These are phyloP conservation scores for Eleutherodactylus coqui DNA, from an alignment of 2,797 vertebrate genomes.

Conservation along the genomic window DNA sequence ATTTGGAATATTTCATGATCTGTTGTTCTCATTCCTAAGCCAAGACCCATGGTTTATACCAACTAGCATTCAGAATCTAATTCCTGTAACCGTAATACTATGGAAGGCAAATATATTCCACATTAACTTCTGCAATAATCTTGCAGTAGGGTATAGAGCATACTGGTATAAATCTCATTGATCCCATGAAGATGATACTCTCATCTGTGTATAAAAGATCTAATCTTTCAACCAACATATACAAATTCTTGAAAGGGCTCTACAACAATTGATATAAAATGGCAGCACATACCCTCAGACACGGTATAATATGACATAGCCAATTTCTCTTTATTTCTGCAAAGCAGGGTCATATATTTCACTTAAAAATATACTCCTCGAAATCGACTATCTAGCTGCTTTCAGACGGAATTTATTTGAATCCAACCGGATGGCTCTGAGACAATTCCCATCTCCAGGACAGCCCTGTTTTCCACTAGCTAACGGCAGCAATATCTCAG, in stretches of 20 bases:
- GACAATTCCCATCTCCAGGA: constrained; percentile 19
- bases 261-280: background rate
- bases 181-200: background rate
- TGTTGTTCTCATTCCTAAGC: background rate
- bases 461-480: constrained; percentile 25
- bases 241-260: background rate
- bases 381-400: background rate
- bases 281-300: background rate
- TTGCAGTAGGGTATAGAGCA: background rate
- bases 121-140: constrained; percentile 2
- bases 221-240: background rate
- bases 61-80: background rate
- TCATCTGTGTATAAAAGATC: background rate
- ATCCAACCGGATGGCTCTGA: background rate
- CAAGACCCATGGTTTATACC: background rate
- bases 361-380: background rate
- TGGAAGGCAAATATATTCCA: constrained; percentile 27
- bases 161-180: background rate
- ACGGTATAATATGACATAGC: background rate
- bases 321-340: background rate
- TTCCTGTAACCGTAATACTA: background rate
- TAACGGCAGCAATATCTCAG: constrained; percentile 18
- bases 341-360: background rate
- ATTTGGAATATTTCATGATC: background rate
- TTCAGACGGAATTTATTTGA: background rate